These are phyloP conservation scores for Dicranocentrus wangi DNA, from an alignment of 2,888 invertebrate genomes.

Conservation along the genomic window DNA sequence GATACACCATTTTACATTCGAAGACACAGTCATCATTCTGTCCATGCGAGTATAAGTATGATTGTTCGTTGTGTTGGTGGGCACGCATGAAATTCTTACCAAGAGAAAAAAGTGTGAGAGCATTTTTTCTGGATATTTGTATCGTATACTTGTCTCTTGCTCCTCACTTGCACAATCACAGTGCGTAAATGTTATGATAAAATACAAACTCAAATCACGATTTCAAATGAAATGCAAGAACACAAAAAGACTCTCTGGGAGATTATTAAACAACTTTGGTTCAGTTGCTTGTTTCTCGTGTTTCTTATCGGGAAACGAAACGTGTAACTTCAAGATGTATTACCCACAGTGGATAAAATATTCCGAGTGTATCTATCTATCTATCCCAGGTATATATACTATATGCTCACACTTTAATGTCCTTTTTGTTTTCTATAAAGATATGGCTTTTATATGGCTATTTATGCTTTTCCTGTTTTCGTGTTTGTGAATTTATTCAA, in stretches of 20 bases:
- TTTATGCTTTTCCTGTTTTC: slow-evolving; percentile 4
- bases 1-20: background rate
- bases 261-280: slow-evolving; percentile 37
- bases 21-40: slow-evolving; percentile 38
- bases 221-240: slow-evolving; percentile 38
- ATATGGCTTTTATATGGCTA: background rate
- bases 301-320: slow-evolving; percentile 28
- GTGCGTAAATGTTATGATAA: slow-evolving; percentile 45
- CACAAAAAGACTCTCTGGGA: slow-evolving; percentile 31
- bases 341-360: too few relatives aligned
- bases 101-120: slow-evolving; percentile 12
- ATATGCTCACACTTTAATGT: too few relatives aligned
- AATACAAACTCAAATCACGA: slow-evolving; percentile 46
- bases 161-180: slow-evolving; percentile 24
- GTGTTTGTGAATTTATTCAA: background rate
- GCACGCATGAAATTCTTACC: slow-evolving; percentile 44
- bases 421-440: background rate
- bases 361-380: too few relatives aligned
- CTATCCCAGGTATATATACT: too few relatives aligned
- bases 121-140: slow-evolving; percentile 28
- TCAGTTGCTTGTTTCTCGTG: slow-evolving; percentile 16
- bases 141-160: slow-evolving; percentile 3
- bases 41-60: slow-evolving; percentile 53
- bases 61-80: slow-evolving; percentile 46
- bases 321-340: slow-evolving; percentile 36